Evolutionary conservation across 2,113 vertebrate species (phyloP).

Genomic region (Urocolius indicus): DNA sequence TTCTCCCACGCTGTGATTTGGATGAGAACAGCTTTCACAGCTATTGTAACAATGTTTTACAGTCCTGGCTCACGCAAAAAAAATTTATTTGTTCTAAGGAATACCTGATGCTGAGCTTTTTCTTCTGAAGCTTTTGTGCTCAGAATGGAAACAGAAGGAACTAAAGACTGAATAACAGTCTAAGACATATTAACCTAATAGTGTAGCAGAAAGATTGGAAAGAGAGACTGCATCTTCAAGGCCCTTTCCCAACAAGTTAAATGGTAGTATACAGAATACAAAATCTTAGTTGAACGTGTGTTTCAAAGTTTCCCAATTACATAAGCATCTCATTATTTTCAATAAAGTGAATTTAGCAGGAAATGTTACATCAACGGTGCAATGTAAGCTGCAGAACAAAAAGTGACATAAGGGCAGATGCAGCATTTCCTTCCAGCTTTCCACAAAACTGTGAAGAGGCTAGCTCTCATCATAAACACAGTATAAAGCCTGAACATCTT

Average conservation of each 20-base stretch:
- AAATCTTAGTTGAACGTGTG: neutral
- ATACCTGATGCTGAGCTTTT: neutral
- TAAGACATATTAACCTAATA: neutral
- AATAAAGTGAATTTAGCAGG: neutral
- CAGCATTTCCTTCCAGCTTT: neutral
- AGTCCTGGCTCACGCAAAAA: neutral
- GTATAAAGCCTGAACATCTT: neutral
- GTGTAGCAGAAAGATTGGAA: neutral
- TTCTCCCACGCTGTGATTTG: neutral
- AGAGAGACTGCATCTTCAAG: neutral
- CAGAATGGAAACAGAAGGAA: neutral
- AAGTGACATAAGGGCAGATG: neutral
- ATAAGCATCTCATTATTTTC: neutral
- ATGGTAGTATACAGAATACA: neutral
- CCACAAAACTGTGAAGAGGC: neutral
- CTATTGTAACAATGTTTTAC: neutral
- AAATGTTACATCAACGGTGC: neutral
- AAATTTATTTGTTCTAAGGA: neutral
- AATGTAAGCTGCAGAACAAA: neutral
- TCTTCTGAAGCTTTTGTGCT: neutral
- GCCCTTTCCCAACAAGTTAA: neutral
- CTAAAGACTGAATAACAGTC: neutral
- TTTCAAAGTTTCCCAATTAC: neutral
- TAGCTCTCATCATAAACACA: neutral
- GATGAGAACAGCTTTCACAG: neutral